Base-by-base conservation (phyloP, 2,888 invertebrate species). In the Aromia moschata region DNA sequence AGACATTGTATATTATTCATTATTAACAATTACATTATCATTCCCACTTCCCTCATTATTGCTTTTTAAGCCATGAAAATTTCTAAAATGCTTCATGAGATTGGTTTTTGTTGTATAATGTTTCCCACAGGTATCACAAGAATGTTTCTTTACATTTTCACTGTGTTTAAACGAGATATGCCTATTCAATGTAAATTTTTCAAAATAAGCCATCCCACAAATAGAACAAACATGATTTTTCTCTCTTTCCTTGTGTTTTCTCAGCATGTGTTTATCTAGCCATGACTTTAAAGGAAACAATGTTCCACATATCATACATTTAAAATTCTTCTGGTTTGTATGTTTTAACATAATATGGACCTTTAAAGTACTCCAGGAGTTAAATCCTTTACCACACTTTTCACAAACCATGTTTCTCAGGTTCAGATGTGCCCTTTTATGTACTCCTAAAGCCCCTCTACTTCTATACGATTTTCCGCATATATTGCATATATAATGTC, bases 361-460 rank as follows among this genome's bases (percentile, higher is more conserved):
- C 49, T 69, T 73, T 25, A 74, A 56, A 15, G 73, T 72, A 10
- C 68, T 66, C 17, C 58, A 66, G 52, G 68, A 71, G 9, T 70
- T 74, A 51, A 74, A 74, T 14, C 64, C 67, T 40, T 68, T 58
- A 4, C 74, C 74, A 41, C 74, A 74, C 4, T 64, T 47, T 54
- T 74, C 74, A 38, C 74, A 74, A 17, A 72, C 63, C 65, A 68
- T 43, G 69, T 57, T 40, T 25, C 67, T 62, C 2, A 71, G 73
- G 62, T 73, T 62, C n/a, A 71, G 71, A 56, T 74, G 74, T 2
- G 70, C 64, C 20, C 64, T 64, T 46, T 67, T 68, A 51, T 74
- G 74, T 49, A 70, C 68, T 31, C 64, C 64, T 40, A 73, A 62
- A 53, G 69, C 68, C 1, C 73, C 70, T 9, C 73, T 60, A 16